Percentiles rank a stretch among this genome's conserved stretches.
Evolutionary conservation across 2,888 invertebrate species (phyloP).

Genomic region (Leptodirus hochenwartii): DNA sequence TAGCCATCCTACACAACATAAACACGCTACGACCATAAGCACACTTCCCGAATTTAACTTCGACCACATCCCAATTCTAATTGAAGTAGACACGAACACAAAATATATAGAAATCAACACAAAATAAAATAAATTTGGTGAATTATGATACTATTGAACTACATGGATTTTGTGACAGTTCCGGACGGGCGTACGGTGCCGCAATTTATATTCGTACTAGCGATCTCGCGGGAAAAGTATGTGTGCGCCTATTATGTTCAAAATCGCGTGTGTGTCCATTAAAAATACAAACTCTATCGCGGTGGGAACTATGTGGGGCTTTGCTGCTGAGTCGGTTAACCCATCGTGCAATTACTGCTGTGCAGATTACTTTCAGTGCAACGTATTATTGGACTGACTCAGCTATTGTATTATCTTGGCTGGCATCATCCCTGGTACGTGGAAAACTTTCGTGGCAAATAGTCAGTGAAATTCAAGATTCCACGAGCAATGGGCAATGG

Average conservation of each 20-base stretch:
- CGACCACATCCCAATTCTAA: no score
- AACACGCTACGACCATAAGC: no score
- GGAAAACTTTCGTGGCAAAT: conserved; percentile 5
- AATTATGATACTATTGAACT: no score
- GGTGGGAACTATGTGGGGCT: conserved; percentile 11
- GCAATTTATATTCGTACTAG: conserved; percentile 8
- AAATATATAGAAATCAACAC: no score
- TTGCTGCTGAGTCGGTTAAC: conserved; percentile 8
- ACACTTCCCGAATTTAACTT: no score
- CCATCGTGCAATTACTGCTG: conserved; percentile 3
- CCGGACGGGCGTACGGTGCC: conserved; percentile 11
- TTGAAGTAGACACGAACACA: no score
- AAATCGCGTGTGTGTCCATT: conserved; percentile 13
- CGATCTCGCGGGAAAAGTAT: not conserved
- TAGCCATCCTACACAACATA: no score
- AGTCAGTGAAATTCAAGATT: conserved; percentile 3
- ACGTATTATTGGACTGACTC: conserved; percentile 13
- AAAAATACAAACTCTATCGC: conserved; percentile 10
- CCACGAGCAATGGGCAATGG: conserved; percentile 6
- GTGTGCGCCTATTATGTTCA: conserved; percentile 9
- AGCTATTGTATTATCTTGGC: conserved; percentile 10
- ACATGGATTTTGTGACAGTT: conserved; percentile 10
- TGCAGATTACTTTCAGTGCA: not conserved
- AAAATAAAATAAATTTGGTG: no score
- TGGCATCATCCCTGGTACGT: not conserved